phyloP scores from a whole-genome alignment of 2,888 invertebrate species.

The Danaus chrysippus region DNA sequence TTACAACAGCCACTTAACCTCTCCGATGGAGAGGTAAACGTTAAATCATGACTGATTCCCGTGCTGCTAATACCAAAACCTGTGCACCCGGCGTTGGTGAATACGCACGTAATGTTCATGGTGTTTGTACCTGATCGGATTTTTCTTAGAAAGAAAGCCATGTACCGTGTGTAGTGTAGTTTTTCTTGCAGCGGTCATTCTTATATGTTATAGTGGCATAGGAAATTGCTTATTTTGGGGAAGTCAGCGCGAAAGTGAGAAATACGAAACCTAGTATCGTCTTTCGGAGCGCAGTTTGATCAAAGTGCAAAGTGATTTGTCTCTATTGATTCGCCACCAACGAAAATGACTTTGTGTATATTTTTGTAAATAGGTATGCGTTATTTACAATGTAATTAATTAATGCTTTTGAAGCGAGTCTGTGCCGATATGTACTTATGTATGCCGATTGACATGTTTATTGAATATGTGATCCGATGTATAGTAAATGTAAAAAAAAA shows the following conservation, averaged over 20 bases:
- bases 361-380: conserved; percentile 62
- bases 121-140: conserved; percentile 96
- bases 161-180: conserved; percentile 98
- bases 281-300: conserved; percentile 53
- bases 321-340: conserved; percentile 27
- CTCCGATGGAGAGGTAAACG: no score
- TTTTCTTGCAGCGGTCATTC: conserved; percentile 94
- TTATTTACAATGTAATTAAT: conserved; percentile 39
- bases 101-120: conserved; percentile 99
- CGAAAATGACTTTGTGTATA: conserved; percentile 43
- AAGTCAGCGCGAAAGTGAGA: conserved; percentile 85
- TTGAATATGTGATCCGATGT: conserved; percentile 55
- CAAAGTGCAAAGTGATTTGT: conserved; percentile 57
- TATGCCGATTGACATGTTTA: conserved; percentile 54
- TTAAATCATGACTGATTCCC: conserved; percentile 97
- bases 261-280: conserved; percentile 71
- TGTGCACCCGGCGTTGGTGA: conserved; percentile 95
- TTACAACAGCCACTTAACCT: no score
- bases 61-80: conserved; percentile 98
- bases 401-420: conserved; percentile 17
- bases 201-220: conserved; percentile 97
- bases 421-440: conserved; percentile 61
- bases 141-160: conserved; percentile 96
- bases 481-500: conserved; percentile 55
- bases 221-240: conserved; percentile 97